A percentile compares a stretch with the other conserved stretches of the same genome.
Conservation (phyloP, 2,888 invertebrate species). For the Syritta pipiens region DNA sequence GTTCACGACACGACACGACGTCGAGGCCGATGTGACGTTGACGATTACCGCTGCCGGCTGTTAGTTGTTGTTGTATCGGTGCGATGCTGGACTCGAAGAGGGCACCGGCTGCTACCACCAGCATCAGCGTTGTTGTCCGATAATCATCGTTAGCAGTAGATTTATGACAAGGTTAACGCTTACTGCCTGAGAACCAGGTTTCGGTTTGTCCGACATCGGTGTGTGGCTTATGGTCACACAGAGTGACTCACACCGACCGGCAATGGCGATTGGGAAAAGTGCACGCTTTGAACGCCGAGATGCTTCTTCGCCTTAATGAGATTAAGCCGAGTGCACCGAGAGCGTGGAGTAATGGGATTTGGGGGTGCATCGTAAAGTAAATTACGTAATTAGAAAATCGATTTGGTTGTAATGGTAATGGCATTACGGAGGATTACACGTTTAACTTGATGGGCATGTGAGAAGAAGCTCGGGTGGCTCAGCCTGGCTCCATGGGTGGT, state of each 20-base stretch:
- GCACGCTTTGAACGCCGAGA: not conserved
- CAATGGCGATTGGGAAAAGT: conserved; percentile 10
- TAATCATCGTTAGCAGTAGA: conserved; percentile 59
- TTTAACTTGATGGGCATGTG: conserved; percentile 2
- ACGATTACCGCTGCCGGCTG: too few species aligned
- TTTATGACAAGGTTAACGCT: conserved; percentile 67
- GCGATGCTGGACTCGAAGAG: conserved; percentile 11
- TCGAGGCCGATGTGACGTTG: too few species aligned
- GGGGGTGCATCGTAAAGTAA: conserved; percentile 27
- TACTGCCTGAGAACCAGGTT: conserved; percentile 25
- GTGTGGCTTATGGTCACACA: conserved; percentile 5
- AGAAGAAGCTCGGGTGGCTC: not conserved
- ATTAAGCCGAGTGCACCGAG: conserved; percentile 2
- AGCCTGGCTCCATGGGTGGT: conserved; percentile 4
- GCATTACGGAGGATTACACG: conserved; percentile 9
- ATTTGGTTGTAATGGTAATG: conserved; percentile 22
- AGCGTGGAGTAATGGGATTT: conserved; percentile 10
- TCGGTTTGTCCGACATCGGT: not conserved
- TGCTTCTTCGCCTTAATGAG: conserved; percentile 20
- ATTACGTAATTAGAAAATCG: conserved; percentile 51
- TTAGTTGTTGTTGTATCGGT: conserved; percentile 36
- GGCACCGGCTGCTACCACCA: conserved; percentile 12
- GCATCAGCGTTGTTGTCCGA: conserved; percentile 25
- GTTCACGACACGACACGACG: conserved; percentile 37
- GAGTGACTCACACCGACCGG: not conserved